Evolutionary conservation across 2,888 invertebrate species (phyloP), one percentile per base, ranked within the genome.

Genomic region (Pachliopta kotzebuea): DNA sequence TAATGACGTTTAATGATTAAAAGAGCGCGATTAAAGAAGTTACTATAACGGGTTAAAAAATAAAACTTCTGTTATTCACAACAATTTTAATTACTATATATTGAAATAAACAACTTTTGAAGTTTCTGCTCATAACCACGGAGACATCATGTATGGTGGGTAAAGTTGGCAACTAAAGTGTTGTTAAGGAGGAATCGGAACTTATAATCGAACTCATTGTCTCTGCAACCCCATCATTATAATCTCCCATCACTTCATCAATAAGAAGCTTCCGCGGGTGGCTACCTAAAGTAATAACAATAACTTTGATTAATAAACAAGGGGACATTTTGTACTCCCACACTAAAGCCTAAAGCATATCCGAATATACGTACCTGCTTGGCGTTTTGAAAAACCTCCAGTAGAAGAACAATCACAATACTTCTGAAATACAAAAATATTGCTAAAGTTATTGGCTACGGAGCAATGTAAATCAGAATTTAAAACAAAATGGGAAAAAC

Each of bases 211-310:
- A 83, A 83, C 84, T 88, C 78, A 84, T 84, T 81, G 81, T 82
- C 62, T 84, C 79, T 52, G 84, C 80, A 55, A 80, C 14, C 14
- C 82, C 74, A 60, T 81, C 84, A 67, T 69, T 68, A 68, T 80
- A 83, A 73, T 74, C 78, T 76, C 86, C 86, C 78, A 85, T 79
- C 11, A 88, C 84, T 77, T 86, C 86, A 68, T 83, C 80, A 58
- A 88, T 85, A 67, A 85, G 80, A 73, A 70, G 72, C 69, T 84
- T 76, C 67, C 83, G 81, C 66, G 79, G 80, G 67, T 71, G 73
- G 69, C 70, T 73, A 74, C 75, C 79, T 75, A 70, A 26, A 31
- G 54, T 45, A 24, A 49, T 54, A 61, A 56, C 31, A 59, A 64
- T 31, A 31, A 55, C 67, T 17, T 17, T 54, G n/a, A 57, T 66